These are phyloP conservation scores for Pycnonotus jocosus DNA, from an alignment of 2,113 vertebrate species.

Conservation along the genomic window DNA sequence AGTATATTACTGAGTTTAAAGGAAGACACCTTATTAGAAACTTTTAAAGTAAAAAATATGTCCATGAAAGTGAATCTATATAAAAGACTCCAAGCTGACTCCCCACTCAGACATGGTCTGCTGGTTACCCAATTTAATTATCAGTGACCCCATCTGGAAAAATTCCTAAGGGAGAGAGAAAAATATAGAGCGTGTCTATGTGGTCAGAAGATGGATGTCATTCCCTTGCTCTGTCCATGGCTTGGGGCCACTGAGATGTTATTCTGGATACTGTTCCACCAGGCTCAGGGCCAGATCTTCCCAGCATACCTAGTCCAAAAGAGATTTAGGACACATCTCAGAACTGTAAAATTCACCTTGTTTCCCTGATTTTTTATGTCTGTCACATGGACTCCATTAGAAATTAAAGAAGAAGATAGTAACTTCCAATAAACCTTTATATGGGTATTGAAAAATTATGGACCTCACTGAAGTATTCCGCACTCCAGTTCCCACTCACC, in stretches of 20 bases:
- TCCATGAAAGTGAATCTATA: not conserved
- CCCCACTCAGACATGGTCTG: not conserved
- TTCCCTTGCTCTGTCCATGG: not conserved
- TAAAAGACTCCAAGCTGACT: not conserved
- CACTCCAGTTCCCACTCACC: not conserved
- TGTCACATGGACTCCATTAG: not conserved
- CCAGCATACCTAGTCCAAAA: not conserved
- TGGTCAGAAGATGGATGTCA: constrained; percentile 7
- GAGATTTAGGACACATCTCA: not conserved
- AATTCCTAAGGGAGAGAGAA: not conserved
- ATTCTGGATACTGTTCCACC: not conserved
- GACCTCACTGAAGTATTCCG: not conserved
- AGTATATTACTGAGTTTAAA: not conserved
- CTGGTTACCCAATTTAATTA: not conserved
- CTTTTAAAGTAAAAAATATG: not conserved
- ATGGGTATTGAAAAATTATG: not conserved
- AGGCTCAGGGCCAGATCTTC: not conserved
- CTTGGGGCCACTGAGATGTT: not conserved
- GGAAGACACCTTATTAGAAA: not conserved
- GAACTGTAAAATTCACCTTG: not conserved
- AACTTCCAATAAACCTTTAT: not conserved
- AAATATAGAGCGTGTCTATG: not conserved
- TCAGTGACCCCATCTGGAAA: not conserved
- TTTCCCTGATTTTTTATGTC: not conserved
- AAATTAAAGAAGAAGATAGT: not conserved